Evolutionary conservation across 2,888 invertebrate genomes (phyloP).

Genomic region (Amphipoea lucens): DNA sequence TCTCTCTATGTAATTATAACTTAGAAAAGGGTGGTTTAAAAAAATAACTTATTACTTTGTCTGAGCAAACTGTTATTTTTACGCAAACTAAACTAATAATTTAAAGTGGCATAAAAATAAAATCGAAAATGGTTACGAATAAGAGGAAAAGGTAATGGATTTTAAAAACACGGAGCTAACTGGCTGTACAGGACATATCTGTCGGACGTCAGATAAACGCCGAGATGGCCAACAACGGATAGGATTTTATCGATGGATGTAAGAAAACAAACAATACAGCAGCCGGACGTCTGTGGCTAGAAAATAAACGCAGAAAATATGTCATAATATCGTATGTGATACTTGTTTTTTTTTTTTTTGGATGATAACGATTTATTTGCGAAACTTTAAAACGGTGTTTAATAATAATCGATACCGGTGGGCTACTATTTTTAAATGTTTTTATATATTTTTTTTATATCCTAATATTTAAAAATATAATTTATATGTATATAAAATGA

Average conservation of each 20-base stretch:
- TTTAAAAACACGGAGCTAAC: slow-evolving; percentile 5
- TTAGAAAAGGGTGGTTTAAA: not conserved
- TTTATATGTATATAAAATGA: no score
- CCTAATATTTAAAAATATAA: no score
- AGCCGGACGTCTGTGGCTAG: no score
- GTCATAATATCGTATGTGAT: not conserved
- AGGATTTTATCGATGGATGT: slow-evolving; percentile 10
- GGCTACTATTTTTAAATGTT: no score
- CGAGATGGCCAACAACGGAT: not conserved
- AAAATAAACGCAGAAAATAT: slow-evolving; percentile 15
- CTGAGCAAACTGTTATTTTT: not conserved
- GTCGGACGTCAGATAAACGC: slow-evolving; percentile 15
- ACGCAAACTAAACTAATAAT: not conserved
- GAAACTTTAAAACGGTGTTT: no score
- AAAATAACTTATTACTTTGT: not conserved
- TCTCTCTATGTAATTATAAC: not conserved
- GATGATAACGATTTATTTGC: not conserved
- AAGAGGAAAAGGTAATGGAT: not conserved
- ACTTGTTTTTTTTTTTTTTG: not conserved
- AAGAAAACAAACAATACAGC: slow-evolving; percentile 4
- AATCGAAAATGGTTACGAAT: not conserved
- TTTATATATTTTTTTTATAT: no score
- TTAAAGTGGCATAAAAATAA: not conserved
- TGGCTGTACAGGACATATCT: slow-evolving; percentile 13
- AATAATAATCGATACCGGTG: no score